These are phyloP conservation scores for Conomelus anceps DNA, from an alignment of 2,888 invertebrate genomes.

Conservation along the genomic window DNA sequence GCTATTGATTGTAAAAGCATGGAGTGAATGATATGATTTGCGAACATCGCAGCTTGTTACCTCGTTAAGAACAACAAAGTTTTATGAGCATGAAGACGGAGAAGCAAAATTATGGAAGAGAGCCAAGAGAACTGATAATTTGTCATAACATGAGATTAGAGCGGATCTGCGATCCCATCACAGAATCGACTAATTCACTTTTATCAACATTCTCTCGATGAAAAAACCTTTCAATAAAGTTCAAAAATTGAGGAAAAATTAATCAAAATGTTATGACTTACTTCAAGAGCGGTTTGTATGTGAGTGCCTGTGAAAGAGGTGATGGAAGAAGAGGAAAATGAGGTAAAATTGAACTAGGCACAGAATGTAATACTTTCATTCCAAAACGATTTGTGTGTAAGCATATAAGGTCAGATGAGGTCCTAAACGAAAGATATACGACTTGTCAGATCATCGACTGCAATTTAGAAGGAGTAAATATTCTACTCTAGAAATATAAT, in stretches of 20 bases:
- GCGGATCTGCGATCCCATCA: background rate
- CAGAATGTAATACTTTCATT: background rate
- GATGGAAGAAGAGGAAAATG: background rate
- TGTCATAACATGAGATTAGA: background rate
- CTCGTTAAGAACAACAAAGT: background rate
- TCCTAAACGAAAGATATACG: background rate
- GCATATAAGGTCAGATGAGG: background rate
- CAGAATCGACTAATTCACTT: background rate
- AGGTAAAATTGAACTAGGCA: background rate
- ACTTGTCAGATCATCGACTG: background rate
- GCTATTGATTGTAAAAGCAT: background rate
- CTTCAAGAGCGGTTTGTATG: background rate
- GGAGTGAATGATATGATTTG: background rate
- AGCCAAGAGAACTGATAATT: background rate
- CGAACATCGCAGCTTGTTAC: background rate
- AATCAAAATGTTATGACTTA: background rate
- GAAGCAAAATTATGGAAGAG: background rate
- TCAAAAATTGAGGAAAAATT: background rate
- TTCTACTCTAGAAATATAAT: background rate
- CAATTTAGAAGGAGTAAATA: background rate
- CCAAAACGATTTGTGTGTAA: background rate
- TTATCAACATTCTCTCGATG: background rate
- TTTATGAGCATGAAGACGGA: background rate
- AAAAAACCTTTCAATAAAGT: background rate
- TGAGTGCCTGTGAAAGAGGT: background rate